Evolutionary conservation across 2,797 vertebrate genomes (phyloP).

Genomic region (Chelidonichthys spinosus): DNA sequence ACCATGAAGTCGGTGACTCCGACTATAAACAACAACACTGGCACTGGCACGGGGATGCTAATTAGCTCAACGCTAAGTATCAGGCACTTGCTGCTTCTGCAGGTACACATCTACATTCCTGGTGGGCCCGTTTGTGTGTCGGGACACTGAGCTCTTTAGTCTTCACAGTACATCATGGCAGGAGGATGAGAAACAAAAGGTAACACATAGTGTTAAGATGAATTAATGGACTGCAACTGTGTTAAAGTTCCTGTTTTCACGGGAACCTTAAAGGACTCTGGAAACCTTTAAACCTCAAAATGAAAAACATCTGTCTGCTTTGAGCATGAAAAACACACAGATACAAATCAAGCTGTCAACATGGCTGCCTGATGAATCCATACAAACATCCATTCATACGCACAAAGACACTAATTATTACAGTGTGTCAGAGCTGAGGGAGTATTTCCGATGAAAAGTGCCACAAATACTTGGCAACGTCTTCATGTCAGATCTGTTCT

Average conservation of each 20-base stretch:
- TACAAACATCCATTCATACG: constrained; percentile 28
- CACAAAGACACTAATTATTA: constrained; percentile 49
- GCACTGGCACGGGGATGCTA: constrained; percentile 72
- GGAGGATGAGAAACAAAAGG: neutral
- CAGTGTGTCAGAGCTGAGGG: constrained; percentile 27
- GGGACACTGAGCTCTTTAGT: constrained; percentile 32
- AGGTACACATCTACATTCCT: constrained; percentile 84
- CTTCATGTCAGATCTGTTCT: too few species aligned
- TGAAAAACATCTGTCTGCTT: neutral
- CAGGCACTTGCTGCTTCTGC: constrained; percentile 75
- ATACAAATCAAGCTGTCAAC: constrained; percentile 32
- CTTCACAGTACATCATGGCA: neutral
- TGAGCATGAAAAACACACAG: constrained; percentile 16
- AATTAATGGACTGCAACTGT: neutral
- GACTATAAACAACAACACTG: constrained; percentile 43
- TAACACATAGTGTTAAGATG: neutral
- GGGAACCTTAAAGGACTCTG: neutral
- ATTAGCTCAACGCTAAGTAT: constrained; percentile 74
- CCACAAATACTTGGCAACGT: too few species aligned
- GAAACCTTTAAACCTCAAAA: constrained; percentile 2
- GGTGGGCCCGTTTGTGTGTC: constrained; percentile 55
- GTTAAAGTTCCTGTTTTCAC: neutral
- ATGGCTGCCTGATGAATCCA: constrained; percentile 16
- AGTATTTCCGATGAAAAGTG: too few species aligned
- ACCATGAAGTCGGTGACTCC: constrained; percentile 33